These are phyloP conservation scores for Synanthedon vespiformis DNA, from an alignment of 2,888 invertebrate genomes.

Conservation along the genomic window DNA sequence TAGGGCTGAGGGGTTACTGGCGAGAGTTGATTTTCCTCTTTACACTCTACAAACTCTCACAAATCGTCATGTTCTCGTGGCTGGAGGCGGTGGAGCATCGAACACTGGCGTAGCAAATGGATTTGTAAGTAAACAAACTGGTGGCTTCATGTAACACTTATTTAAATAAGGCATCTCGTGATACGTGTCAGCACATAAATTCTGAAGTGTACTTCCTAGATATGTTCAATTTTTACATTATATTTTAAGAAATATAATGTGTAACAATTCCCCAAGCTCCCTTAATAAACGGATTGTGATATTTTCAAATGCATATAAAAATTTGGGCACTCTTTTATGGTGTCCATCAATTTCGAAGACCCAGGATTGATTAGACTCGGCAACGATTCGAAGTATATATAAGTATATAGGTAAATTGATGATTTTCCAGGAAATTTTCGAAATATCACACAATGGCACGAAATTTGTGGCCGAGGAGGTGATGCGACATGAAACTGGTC, in stretches of 20 bases:
- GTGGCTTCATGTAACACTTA: slow-evolving; percentile 3
- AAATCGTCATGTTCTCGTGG: slow-evolving; percentile 93
- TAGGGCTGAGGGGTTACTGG: slow-evolving; percentile 79
- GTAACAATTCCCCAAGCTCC: too few relatives aligned
- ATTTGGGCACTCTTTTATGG: too few relatives aligned
- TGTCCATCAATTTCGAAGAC: too few relatives aligned
- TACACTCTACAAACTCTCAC: slow-evolving; percentile 92
- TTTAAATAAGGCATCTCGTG: neutral
- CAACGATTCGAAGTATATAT: too few relatives aligned
- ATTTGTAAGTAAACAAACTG: slow-evolving; percentile 78
- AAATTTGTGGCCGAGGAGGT: slow-evolving; percentile 90
- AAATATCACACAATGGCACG: slow-evolving; percentile 86
- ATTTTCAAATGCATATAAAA: too few relatives aligned
- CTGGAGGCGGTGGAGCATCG: slow-evolving; percentile 96
- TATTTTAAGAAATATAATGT: neutral
- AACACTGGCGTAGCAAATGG: slow-evolving; percentile 98
- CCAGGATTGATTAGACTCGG: too few relatives aligned
- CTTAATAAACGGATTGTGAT: too few relatives aligned
- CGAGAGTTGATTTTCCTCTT: slow-evolving; percentile 92
- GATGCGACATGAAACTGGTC: slow-evolving; percentile 88
- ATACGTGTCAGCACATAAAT: neutral
- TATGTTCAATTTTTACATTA: neutral
- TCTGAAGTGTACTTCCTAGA: neutral
- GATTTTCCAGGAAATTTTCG: slow-evolving; percentile 87
- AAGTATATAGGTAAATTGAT: slow-evolving; percentile 3